These are phyloP conservation scores for Pheosia gnoma DNA, from an alignment of 2,888 invertebrate species.

Conservation along the genomic window DNA sequence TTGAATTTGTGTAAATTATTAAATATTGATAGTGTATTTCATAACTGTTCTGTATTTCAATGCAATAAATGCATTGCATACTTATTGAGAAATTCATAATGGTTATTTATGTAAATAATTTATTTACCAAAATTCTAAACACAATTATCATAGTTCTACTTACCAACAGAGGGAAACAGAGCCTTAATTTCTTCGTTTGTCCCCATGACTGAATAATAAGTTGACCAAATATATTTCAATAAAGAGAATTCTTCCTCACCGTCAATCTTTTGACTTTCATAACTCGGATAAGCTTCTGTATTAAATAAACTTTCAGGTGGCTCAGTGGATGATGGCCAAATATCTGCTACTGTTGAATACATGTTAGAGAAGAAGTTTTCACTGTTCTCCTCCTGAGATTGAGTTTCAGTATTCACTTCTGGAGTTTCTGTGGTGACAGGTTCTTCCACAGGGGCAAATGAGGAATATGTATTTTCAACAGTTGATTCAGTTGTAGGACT, in stretches of 20 bases:
- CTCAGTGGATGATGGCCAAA: constrained; percentile 65
- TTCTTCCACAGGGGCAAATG: constrained; percentile 15
- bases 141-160: constrained; percentile 27
- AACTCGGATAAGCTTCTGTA: constrained; percentile 44
- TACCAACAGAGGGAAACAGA: constrained; percentile 70
- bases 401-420: constrained; percentile 23
- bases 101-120: too few relatives aligned
- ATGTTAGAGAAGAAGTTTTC: constrained; percentile 62
- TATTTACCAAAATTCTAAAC: too few relatives aligned
- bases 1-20: background rate
- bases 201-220: constrained; percentile 66
- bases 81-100: too few relatives aligned
- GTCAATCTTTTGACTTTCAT: constrained; percentile 42
- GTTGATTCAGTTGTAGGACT: constrained; percentile 1
- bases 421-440: constrained; percentile 37
- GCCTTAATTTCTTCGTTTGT: constrained; percentile 64
- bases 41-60: background rate
- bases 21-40: constrained; percentile 3
- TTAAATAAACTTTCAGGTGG: constrained; percentile 59
- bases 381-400: constrained; percentile 38
- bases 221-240: constrained; percentile 59
- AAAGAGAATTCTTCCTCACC: constrained; percentile 64
- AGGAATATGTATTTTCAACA: constrained; percentile 13
- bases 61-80: background rate
- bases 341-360: constrained; percentile 63